phyloP scores from a whole-genome alignment of 2,888 invertebrate species.

The Tinea trinotella region DNA sequence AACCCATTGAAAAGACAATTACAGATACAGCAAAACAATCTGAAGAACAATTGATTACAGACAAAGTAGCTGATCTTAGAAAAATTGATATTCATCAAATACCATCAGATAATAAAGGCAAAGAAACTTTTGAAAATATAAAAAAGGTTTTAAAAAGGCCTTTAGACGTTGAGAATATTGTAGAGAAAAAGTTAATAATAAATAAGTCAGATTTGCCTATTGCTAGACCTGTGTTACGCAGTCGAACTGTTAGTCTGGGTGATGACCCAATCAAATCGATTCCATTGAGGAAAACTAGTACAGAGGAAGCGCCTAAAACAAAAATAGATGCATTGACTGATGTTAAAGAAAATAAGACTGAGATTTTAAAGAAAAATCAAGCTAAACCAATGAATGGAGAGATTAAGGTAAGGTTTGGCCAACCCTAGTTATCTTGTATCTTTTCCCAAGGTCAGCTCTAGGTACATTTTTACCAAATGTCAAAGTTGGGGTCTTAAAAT shows the following conservation, averaged over 20 bases:
- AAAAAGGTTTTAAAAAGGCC: background rate
- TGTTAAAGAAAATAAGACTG: slow-evolving; percentile 29
- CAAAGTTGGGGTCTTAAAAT: no score
- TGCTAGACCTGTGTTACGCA: background rate
- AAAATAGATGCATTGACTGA: slow-evolving; percentile 53
- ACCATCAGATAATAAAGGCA: no score
- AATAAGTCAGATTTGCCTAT: background rate
- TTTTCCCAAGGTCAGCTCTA: no score
- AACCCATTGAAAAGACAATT: no score
- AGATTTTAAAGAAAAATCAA: slow-evolving; percentile 39
- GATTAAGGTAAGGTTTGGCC: slow-evolving; percentile 18
- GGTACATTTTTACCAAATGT: no score
- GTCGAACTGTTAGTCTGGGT: background rate
- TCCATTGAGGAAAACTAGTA: slow-evolving; percentile 16
- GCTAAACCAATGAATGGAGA: slow-evolving; percentile 53
- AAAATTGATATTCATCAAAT: no score
- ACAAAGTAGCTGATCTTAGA: no score
- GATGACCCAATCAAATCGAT: slow-evolving; percentile 23
- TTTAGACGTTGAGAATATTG: background rate
- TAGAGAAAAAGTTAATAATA: background rate
- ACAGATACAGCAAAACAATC: no score
- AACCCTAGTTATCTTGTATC: no score
- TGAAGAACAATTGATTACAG: no score
- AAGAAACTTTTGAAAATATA: background rate
- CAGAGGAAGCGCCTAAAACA: slow-evolving; percentile 30